Base-by-base conservation (phyloP, 2,888 invertebrate species). In the Clunio marinus region DNA sequence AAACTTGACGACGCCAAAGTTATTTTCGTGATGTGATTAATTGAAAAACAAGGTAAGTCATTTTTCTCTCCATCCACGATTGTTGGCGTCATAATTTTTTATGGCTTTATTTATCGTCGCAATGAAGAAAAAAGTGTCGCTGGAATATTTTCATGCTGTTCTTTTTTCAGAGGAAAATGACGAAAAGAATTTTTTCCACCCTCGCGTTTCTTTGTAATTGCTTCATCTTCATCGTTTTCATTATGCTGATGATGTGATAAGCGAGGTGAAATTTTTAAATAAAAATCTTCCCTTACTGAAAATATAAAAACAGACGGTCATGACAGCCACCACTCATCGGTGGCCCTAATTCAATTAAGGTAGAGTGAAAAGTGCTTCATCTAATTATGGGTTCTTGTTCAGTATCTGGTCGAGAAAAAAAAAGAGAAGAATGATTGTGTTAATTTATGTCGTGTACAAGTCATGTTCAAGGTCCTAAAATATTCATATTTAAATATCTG, bases 1-100 rank as follows among this genome's bases (percentile, higher is more conserved):
- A 46, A 63, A 24, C 32, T 59, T 17, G 17, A 20, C 27, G 59
- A 63, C 45, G 45, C 63, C 63, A 46, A 41, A 63, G 45, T 25
- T 46, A 63, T 46, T 63, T 35, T 63, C 60, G 35, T 17, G 35
- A 35, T 35, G 60, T 60, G 63, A 25, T 63, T 63, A 63, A 63
- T 63, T 63, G 63, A 63, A 63, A 41, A 62, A 25, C 62, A 62
- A 63, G 63, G 63, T 63, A 63, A 63, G 28, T 63, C 37, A 37
- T 46, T 63, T 22, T 58, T 37, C 15, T 22, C 60, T 20, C 35
- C 63, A 22, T 27, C 57, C 22, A 4, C 45, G 17, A 41, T 17
- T 27, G 35, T 25, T 63, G 63, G 63, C 63, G 63, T 46, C 63
- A 63, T 46, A 46, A 63, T 41, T 63, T 63, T 63, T 63, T 63